Evolutionary conservation across 2,888 invertebrate genomes (phyloP).

Genomic region (Drosophila mayaguana): DNA sequence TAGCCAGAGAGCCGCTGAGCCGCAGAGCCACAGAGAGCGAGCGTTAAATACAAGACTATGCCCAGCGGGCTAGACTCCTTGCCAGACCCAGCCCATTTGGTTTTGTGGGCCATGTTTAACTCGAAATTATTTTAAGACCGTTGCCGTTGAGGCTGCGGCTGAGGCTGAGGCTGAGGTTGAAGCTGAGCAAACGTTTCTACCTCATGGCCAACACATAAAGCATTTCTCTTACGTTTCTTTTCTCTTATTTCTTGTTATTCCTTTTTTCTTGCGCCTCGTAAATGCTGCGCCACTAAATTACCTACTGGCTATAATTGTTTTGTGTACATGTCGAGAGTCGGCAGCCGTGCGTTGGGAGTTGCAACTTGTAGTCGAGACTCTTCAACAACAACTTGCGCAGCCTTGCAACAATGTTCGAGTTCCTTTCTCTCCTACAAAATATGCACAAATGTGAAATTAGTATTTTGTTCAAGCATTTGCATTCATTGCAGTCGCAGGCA

Average conservation of each 20-base stretch:
- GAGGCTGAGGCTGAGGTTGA: conserved; percentile 24
- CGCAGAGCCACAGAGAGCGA: conserved; percentile 24
- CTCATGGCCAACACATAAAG: conserved; percentile 62
- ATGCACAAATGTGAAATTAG: conserved; percentile 59
- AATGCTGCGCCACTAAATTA: conserved; percentile 78
- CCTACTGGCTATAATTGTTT: conserved; percentile 79
- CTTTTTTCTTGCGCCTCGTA: conserved; percentile 32
- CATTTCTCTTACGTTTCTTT: conserved; percentile 47
- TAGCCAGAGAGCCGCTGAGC: conserved; percentile 12
- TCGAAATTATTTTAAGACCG: conserved; percentile 77
- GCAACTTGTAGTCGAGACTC: conserved; percentile 7
- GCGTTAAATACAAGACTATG: conserved; percentile 40
- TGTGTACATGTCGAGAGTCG: conserved; percentile 62
- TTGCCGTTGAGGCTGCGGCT: conserved; percentile 21
- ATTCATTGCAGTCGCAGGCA: conserved; percentile 59
- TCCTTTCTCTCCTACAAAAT: conserved; percentile 24
- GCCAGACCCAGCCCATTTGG: conserved; percentile 20
- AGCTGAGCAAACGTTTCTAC: conserved; percentile 46
- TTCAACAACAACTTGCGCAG: conserved; percentile 39
- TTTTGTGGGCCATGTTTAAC: conserved; percentile 76
- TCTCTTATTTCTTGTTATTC: neutral
- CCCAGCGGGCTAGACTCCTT: conserved; percentile 38
- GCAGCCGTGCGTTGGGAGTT: conserved; percentile 12
- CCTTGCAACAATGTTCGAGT: conserved; percentile 43
- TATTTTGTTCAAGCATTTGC: conserved; percentile 25